A percentile compares a stretch with the other conserved stretches of the same genome.
Conservation (phyloP, 2,888 invertebrate species). For the Xanthorhoe spadicearia region DNA sequence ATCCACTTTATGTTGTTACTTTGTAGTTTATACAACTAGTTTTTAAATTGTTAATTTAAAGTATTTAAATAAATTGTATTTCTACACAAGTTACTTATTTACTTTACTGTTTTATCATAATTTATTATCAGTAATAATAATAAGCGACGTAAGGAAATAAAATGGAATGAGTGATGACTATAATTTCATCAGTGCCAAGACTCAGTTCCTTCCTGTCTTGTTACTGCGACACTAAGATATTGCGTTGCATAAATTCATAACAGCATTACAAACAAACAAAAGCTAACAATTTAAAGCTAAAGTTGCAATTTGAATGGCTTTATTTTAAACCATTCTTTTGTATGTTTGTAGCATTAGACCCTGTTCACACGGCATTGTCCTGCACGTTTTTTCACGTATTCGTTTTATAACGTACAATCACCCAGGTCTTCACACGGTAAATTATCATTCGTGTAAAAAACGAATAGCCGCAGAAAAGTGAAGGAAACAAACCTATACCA, state of each 20-base stretch:
- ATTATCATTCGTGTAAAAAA: too few species aligned
- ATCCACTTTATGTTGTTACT: too few species aligned
- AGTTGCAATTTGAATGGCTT: background rate
- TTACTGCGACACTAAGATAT: background rate
- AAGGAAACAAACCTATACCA: too few species aligned
- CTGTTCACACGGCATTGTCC: too few species aligned
- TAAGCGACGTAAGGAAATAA: background rate
- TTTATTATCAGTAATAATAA: background rate
- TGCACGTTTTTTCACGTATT: too few species aligned
- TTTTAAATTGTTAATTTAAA: background rate
- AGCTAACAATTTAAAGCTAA: background rate
- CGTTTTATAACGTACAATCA: too few species aligned
- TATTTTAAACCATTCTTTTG: too few species aligned
- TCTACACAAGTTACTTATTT: background rate
- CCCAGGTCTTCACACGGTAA: too few species aligned
- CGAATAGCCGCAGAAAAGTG: too few species aligned
- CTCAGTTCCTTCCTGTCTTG: slow-evolving; percentile 2
- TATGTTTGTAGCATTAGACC: too few species aligned
- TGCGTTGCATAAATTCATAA: background rate
- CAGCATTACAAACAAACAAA: background rate
- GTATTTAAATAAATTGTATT: background rate
- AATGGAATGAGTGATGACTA: background rate
- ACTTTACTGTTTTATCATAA: background rate
- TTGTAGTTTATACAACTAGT: too few species aligned
- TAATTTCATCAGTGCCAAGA: background rate